Evolutionary conservation across 2,113 vertebrate species (phyloP).

Genomic region (Eonycteris spelaea): DNA sequence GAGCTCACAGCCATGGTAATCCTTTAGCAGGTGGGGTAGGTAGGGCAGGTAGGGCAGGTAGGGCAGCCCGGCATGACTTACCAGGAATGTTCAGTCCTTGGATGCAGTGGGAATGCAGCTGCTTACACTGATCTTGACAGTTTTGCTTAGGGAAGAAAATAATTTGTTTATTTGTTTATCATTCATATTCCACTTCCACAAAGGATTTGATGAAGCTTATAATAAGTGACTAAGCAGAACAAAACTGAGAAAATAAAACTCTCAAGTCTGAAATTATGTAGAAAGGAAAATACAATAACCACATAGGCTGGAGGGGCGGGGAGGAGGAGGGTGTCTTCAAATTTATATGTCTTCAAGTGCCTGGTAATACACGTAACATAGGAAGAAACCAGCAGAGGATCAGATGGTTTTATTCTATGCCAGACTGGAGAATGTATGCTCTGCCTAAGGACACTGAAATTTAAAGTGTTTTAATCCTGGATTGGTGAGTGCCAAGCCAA

Average conservation of each 20-base stretch:
- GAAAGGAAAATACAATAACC: not conserved
- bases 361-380: not conserved
- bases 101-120: not conserved
- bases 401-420: not conserved
- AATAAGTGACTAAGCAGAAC: not conserved
- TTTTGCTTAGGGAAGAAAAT: not conserved
- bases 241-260: slow-evolving; percentile 25
- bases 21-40: not conserved
- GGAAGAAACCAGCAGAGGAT: not conserved
- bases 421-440: not conserved
- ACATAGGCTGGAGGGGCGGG: not conserved
- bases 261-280: not conserved
- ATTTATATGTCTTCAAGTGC: not conserved
- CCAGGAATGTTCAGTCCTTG: not conserved
- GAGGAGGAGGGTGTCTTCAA: not conserved
- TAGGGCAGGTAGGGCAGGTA: no score
- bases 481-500: not conserved
- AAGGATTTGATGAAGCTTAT: not conserved
- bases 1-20: not conserved
- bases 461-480: not conserved
- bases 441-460: not conserved
- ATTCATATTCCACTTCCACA: not conserved
- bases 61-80: not conserved
- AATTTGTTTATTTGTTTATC: not conserved
- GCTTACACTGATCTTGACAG: not conserved